Evolutionary conservation across 2,797 vertebrate species (phyloP).

Genomic region (Silurus aristotelis): DNA sequence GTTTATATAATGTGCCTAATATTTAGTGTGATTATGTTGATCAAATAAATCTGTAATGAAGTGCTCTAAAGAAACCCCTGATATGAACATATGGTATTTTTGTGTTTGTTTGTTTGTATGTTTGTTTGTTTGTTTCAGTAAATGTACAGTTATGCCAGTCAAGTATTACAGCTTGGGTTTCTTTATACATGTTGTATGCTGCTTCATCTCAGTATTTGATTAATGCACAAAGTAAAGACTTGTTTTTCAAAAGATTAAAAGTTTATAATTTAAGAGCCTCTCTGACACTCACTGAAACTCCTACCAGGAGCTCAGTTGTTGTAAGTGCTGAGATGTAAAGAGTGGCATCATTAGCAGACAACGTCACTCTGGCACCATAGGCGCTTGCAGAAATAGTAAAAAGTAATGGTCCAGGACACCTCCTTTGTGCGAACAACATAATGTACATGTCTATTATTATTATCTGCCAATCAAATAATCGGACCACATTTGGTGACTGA

Average conservation of each 20-base stretch:
- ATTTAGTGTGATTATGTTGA: background rate
- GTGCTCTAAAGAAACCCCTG: background rate
- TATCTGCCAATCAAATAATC: conserved; percentile 21
- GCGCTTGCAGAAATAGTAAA: conserved; percentile 20
- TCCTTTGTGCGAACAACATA: conserved; percentile 21
- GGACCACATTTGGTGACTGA: background rate
- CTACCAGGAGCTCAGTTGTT: conserved; percentile 22
- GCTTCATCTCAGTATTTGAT: background rate
- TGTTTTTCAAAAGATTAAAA: background rate
- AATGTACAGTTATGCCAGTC: background rate
- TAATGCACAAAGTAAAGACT: background rate
- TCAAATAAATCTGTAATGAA: background rate
- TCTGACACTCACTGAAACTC: conserved; percentile 25
- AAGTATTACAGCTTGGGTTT: background rate
- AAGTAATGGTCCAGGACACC: conserved; percentile 22
- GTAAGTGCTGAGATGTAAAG: conserved; percentile 32
- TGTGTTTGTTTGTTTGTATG: no score
- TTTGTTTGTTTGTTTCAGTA: background rate
- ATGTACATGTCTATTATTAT: conserved; percentile 18
- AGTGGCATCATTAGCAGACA: conserved; percentile 29
- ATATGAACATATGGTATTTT: conserved; percentile 1
- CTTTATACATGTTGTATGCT: background rate
- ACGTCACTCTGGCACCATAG: conserved; percentile 22
- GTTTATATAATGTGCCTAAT: background rate
- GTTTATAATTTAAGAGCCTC: background rate